phyloP scores from a whole-genome alignment of 1,140 invertebrate genomes.

The Tenebrio molitor region DNA sequence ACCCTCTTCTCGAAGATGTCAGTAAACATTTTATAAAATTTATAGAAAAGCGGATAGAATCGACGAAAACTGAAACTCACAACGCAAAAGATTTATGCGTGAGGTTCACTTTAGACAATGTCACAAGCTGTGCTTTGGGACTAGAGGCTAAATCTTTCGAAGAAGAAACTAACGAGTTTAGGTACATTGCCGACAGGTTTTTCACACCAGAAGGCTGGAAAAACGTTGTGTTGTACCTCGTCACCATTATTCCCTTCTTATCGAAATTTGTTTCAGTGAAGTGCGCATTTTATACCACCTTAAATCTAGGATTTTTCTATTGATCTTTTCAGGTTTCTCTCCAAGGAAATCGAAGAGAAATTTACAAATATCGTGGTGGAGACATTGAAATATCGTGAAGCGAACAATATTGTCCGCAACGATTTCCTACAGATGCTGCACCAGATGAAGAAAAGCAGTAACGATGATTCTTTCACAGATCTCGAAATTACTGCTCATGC shows the following conservation, averaged over 20 bases:
- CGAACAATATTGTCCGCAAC: constrained; percentile 62
- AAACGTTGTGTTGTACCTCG: not conserved
- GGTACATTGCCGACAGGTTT: constrained; percentile 22
- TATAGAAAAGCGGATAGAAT: constrained; percentile 45
- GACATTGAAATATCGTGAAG: constrained; percentile 62
- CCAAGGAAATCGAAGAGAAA: constrained; percentile 47
- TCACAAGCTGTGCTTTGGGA: constrained; percentile 49
- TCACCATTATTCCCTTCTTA: not conserved
- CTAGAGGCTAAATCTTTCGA: constrained; percentile 49
- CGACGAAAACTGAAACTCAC: not conserved
- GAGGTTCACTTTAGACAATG: constrained; percentile 46
- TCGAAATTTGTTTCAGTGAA: not conserved
- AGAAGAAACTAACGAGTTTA: constrained; percentile 40
- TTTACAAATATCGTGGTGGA: constrained; percentile 51
- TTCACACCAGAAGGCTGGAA: not conserved
- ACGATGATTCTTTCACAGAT: constrained; percentile 68
- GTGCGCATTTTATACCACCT: not conserved
- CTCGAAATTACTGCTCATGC: constrained; percentile 74
- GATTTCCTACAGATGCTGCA: constrained; percentile 62
- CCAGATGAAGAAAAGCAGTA: constrained; percentile 47
- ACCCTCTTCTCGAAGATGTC: constrained; percentile 53
- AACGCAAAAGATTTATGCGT: constrained; percentile 40
- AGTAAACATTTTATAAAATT: constrained; percentile 45
- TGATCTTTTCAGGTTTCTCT: constrained; percentile 33
- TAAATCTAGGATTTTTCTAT: not conserved